Percentiles rank a stretch among this genome's conserved stretches.
Evolutionary conservation across 2,888 invertebrate species (phyloP).

Genomic region (Trachelus tabidus): DNA sequence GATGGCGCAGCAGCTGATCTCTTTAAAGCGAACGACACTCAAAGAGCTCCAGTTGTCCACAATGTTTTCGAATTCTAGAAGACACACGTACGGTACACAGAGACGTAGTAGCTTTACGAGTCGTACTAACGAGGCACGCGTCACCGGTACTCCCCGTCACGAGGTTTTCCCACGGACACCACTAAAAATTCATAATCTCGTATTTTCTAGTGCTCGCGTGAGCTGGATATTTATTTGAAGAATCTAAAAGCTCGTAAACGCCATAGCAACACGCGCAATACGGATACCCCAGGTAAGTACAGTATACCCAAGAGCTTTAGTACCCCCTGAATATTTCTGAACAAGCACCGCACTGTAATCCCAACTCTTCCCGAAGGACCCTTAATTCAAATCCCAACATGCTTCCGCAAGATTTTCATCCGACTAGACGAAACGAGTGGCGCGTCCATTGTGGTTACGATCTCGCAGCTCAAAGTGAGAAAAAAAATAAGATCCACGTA

Average conservation of each 20-base stretch:
- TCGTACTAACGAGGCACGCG: slow-evolving; percentile 4
- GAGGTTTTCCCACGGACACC: not conserved
- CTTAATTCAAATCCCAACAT: not conserved
- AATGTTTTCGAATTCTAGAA: not conserved
- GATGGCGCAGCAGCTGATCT: not conserved
- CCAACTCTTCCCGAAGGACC: not conserved
- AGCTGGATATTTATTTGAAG: not conserved
- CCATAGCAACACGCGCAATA: not conserved
- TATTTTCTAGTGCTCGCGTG: not conserved
- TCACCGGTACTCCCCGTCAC: not conserved
- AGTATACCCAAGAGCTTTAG: not conserved
- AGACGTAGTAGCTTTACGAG: not conserved
- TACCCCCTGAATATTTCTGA: not conserved
- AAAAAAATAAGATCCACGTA: not conserved
- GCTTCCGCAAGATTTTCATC: not conserved
- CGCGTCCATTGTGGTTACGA: not conserved
- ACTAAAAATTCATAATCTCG: not conserved
- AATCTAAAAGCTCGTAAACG: not conserved
- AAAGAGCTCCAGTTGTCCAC: not conserved
- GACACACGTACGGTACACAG: not conserved
- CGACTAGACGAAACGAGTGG: not conserved
- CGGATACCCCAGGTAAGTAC: not conserved
- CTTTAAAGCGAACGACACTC: not conserved
- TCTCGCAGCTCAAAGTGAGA: not conserved
- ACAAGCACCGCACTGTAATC: not conserved